These are phyloP conservation scores for Hanleya hanleyi DNA, from an alignment of 2,888 invertebrate species.

Conservation along the genomic window DNA sequence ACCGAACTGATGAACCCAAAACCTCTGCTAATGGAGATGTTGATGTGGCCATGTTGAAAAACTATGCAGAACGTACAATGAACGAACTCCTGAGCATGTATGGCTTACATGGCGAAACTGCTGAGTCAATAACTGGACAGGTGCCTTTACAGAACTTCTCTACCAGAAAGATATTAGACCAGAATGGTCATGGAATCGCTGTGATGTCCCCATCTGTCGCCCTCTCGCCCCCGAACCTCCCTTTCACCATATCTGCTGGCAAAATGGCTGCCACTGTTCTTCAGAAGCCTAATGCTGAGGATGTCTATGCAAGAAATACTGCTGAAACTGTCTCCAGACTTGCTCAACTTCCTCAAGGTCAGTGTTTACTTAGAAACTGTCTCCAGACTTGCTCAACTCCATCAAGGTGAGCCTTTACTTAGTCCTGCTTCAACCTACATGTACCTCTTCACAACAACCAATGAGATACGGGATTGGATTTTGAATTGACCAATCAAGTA, in stretches of 20 bases:
- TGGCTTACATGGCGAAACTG: constrained; percentile 82
- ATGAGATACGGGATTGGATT: too few species aligned
- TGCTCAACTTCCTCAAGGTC: too few species aligned
- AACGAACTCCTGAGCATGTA: constrained; percentile 85
- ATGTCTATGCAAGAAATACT: too few species aligned
- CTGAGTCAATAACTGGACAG: constrained; percentile 79
- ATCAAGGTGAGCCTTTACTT: too few species aligned
- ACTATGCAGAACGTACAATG: constrained; percentile 87
- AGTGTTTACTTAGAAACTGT: too few species aligned
- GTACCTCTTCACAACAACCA: too few species aligned
- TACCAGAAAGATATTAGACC: constrained; percentile 76
- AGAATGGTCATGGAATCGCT: too few species aligned
- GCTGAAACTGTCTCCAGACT: too few species aligned
- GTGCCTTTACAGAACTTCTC: constrained; percentile 81
- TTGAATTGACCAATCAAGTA: too few species aligned
- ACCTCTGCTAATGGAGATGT: background rate
- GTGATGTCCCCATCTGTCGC: constrained; percentile 53
- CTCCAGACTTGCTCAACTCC: too few species aligned
- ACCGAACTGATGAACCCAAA: constrained; percentile 18
- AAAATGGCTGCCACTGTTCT: background rate
- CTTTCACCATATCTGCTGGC: background rate
- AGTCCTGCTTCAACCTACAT: too few species aligned
- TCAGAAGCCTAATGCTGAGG: too few species aligned
- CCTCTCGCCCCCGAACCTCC: constrained; percentile 44
- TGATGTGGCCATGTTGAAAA: constrained; percentile 81